Evolutionary conservation across 23 tunicate species (phyloP), one percentile per base, ranked within the genome.

Genomic region (Halocynthia aurantium): DNA sequence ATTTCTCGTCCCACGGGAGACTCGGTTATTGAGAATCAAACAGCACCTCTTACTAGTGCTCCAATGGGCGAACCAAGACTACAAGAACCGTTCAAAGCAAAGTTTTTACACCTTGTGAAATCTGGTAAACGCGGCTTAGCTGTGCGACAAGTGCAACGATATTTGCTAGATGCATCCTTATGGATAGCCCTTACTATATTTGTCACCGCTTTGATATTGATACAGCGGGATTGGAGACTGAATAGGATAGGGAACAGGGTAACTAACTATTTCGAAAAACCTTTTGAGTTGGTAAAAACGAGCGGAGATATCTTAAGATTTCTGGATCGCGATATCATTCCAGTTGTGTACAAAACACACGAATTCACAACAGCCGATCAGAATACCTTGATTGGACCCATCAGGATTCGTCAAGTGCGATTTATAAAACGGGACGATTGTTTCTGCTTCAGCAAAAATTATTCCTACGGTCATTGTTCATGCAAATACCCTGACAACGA

Each of bases 51-150:
- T 31, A 31, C 44, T 4, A 31, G 44, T 31, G 44, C 44, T 31
- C 44, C 44, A 31, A 20, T 65, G 70, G 31, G 6, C 31, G 63
- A 2, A 58, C 1, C 63, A 58, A 58, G 2, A 15, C 1, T 13
- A 2, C 63, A 58, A 58, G 15, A 15, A 13, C 70, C 70, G 10
- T 40, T 20, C 31, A 49, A 8, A 15, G 22, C 88, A 52, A 64
- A 80, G 9, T 79, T 78, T 21, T 57, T 56, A 17, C 62, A 73
- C 8, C 66, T 84, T 67, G 62, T 52, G 8, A 69, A 73, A 52
- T 80, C 88, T 60, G 96, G 96, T 50, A 80, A 84, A 57, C 68
- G 87, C 7, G 81, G 69, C 50, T 61, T 89, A 0, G 85, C 96
- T 6, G 88, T 89, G 19, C 8, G 82, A 15, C 96, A 89, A 55